Base-by-base conservation (phyloP, 1,140 invertebrate species). In the Muscidifurax raptorellus region DNA sequence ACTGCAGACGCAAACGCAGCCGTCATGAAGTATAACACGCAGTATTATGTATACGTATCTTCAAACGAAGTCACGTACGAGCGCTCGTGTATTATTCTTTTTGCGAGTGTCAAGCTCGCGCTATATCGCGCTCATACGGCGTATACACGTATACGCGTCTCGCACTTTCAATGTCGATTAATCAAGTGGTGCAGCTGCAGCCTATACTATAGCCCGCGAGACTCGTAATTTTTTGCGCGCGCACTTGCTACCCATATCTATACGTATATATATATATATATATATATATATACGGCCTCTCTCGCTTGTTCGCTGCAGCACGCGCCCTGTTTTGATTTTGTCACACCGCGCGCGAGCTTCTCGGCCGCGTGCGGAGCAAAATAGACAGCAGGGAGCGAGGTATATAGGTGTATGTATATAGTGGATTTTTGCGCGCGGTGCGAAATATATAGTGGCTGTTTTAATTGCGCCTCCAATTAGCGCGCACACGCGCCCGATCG, bases 381-480 rank as follows among this genome's bases (percentile, higher is more conserved):
- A 59, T 22, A 59, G 22, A 47, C 44, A 47, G 10, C 40, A 40
- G 40, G 40, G 44, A 13, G 13, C 44, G 13, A 47, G 7, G 44
- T 12, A 13, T 40, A n/a, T n/a, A n/a, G 13, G 44, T 18, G n/a
- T 13, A 32, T 22, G 40, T 44, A n/a, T n/a, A n/a, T n/a, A n/a
- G 74, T 27, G 40, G 80, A 81, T 82, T 76, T 76, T 66, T n/a
- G n/a, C 22, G 32, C 72, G 82, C 74, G 69, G 77, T 7, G 44
- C 13, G 36, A 27, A 40, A 86, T 71, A 88, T 76, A 85, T 82
- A 86, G 86, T 88, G 86, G 80, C 80, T 88, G 86, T 90, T 91
- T 91, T 93, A 92, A 93, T 92, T 92, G 92, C 90, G 86, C 85
- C 87, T 86, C 91, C 91, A 93, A 93, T 93, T 92, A 92, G 89